Base-by-base conservation (phyloP, 2,113 vertebrate species). In the Alectura lathami region DNA sequence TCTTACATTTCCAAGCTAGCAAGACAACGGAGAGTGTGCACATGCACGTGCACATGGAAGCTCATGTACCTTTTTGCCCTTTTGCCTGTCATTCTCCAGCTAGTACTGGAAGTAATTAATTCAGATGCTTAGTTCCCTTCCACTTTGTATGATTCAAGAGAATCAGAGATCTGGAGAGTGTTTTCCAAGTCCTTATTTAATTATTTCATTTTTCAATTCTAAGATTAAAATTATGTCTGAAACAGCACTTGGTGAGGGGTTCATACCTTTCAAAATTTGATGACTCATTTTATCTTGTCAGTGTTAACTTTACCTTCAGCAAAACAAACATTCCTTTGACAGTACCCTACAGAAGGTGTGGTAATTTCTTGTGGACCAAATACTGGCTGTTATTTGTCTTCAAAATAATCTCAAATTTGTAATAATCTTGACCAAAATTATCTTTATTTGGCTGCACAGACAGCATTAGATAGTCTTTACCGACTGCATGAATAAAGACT, bases 41-140 rank as follows among this genome's bases (percentile, higher is more conserved):
- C 8, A 15, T 2, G 16, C 1, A 2, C 0, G 0, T 29, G 17
- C 2, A 1, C 21, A 48, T 1, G 0, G 12, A 23, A 88, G 21
- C 30, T 68, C 40, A 79, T 34, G 32, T 21, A 27, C 3, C 26
- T 13, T 29, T 90, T 60, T 69, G 27, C 14, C 34, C 32, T 59
- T 29, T 32, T 60, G 21, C 34, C 17, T 85, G 8, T 26, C 42
- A 20, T 38, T 64, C 70, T 91, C 40, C 48, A 79, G 14, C 14
- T 38, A 57, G 6, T 12, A 43, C 26, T 29, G 15, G 22, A 15
- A 82, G 13, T 50, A 70, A 63, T 26, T 9, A 84, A 85, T 82
- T 72, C 68, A 91, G 67, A 34, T 36, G n/a, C 32, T 48, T 34
- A 81, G 5, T 7, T 69, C 7, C 7, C 13, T 26, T 57, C 17